Conservation (phyloP, 2,888 invertebrate genomes). For the Coleophora deauratella region DNA sequence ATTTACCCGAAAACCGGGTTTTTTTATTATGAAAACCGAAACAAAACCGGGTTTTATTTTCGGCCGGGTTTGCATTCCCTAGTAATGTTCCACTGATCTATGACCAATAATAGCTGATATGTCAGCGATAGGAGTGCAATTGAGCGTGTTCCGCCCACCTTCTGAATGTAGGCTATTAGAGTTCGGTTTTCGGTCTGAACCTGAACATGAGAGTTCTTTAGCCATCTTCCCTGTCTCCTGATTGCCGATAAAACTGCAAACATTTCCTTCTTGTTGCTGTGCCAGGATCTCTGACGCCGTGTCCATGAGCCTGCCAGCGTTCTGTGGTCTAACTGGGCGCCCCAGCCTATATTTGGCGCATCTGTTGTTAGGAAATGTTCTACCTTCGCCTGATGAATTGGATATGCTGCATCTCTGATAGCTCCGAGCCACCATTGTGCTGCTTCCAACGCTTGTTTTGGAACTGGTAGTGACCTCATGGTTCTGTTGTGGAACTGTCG, state of each 20-base stretch:
- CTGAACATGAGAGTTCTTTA: slow-evolving; percentile 7
- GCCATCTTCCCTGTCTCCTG: background rate
- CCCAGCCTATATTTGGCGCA: slow-evolving; percentile 18
- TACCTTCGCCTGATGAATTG: slow-evolving; percentile 6
- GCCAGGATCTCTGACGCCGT: slow-evolving; percentile 11
- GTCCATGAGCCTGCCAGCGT: slow-evolving; percentile 14
- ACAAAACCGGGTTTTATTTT: too few relatives aligned
- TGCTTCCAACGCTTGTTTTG: slow-evolving; percentile 7
- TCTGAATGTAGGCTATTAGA: slow-evolving; percentile 16
- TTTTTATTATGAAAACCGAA: too few relatives aligned
- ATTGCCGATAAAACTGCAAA: slow-evolving; percentile 16
- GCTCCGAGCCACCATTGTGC: slow-evolving; percentile 14
- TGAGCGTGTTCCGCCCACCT: slow-evolving; percentile 21
- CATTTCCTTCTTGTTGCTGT: slow-evolving; percentile 19
- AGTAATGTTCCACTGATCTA: too few relatives aligned
- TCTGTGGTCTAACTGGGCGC: slow-evolving; percentile 13
- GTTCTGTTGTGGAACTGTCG: slow-evolving; percentile 9
- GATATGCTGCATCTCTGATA: slow-evolving; percentile 4
- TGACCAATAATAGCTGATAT: too few relatives aligned
- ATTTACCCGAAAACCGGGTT: too few relatives aligned
- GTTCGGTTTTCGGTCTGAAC: slow-evolving; percentile 15
- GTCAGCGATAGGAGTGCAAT: slow-evolving; percentile 6
- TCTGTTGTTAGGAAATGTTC: slow-evolving; percentile 17
- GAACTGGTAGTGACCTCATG: slow-evolving; percentile 6
- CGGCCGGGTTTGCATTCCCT: too few relatives aligned